phyloP scores from a whole-genome alignment of 2,113 vertebrate genomes.

The Anseranas semipalmata region DNA sequence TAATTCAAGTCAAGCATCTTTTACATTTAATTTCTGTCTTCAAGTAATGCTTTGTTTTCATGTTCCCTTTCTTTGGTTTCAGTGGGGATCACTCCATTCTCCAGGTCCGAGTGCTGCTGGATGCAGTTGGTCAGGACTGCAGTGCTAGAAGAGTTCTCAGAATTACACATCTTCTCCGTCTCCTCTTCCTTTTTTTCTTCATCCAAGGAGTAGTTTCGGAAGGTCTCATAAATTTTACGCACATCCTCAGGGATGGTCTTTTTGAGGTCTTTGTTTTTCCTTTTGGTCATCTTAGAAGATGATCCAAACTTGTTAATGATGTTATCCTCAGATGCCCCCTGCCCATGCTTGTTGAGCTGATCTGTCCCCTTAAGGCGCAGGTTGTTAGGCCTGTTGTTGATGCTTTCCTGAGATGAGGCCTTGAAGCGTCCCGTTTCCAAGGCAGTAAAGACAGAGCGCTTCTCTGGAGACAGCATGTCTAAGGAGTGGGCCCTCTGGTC shows the following conservation, averaged over 20 bases:
- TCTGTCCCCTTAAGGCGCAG: conserved; percentile 87
- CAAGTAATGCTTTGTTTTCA: conserved; percentile 78
- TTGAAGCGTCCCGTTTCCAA: conserved; percentile 90
- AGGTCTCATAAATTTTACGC: conserved; percentile 84
- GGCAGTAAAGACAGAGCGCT: conserved; percentile 90
- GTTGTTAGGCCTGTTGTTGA: conserved; percentile 94
- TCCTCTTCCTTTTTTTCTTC: conserved; percentile 83
- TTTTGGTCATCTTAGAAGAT: conserved; percentile 87
- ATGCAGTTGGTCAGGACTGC: conserved; percentile 82
- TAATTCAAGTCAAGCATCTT: conserved; percentile 52
- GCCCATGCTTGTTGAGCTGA: conserved; percentile 83
- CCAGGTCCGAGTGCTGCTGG: conserved; percentile 76
- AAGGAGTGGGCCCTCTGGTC: conserved; percentile 95
- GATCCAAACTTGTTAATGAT: conserved; percentile 93
- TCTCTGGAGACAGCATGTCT: conserved; percentile 96
- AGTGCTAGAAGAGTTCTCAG: conserved; percentile 82
- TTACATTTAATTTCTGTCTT: conserved; percentile 78
- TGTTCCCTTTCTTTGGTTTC: conserved; percentile 85
- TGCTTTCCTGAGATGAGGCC: conserved; percentile 96
- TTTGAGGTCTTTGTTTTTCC: conserved; percentile 90
- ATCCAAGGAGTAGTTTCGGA: conserved; percentile 82
- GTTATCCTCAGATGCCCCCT: conserved; percentile 92
- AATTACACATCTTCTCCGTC: conserved; percentile 82
- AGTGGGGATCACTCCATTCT: conserved; percentile 81
- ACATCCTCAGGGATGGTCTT: conserved; percentile 88